Conservation (phyloP, 2,888 invertebrate species). For the Agrochola lychnidis region DNA sequence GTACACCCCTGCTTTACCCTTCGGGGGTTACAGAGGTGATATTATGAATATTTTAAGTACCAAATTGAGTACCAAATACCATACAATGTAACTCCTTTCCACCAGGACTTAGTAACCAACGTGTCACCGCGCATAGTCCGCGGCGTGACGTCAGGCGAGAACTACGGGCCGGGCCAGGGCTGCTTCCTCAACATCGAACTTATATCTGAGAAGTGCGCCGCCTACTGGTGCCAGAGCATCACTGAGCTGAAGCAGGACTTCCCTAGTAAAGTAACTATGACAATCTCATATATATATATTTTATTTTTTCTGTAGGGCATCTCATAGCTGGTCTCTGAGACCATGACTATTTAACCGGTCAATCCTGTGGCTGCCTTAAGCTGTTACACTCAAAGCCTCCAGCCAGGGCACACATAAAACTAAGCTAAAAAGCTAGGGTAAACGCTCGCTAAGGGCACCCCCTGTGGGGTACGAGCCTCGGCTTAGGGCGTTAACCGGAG, state of each 20-base stretch:
- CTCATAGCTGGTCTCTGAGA: no score
- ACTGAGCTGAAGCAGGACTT: slow-evolving; percentile 97
- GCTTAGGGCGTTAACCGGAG: no score
- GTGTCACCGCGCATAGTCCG: slow-evolving; percentile 99
- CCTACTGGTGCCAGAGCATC: slow-evolving; percentile 98
- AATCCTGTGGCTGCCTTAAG: no score
- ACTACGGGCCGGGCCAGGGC: slow-evolving; percentile 98
- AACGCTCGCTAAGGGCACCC: no score
- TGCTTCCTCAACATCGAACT: slow-evolving; percentile 99
- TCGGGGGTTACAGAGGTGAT: no score
- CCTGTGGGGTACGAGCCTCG: no score
- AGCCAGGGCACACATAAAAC: no score
- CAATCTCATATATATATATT: no score
- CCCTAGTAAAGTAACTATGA: slow-evolving; percentile 93
- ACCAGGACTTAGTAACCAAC: slow-evolving; percentile 97
- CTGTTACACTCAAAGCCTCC: no score
- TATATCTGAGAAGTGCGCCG: slow-evolving; percentile 98
- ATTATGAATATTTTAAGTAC: not conserved
- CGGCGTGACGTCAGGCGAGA: slow-evolving; percentile 97
- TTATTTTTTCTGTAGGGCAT: no score
- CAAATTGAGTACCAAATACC: not conserved
- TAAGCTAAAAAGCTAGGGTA: no score
- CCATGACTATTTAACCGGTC: no score
- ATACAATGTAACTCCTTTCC: not conserved
- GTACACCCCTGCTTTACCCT: not conserved